Conservation (phyloP, 2,888 invertebrate genomes). For the Drosophila eohydei region DNA sequence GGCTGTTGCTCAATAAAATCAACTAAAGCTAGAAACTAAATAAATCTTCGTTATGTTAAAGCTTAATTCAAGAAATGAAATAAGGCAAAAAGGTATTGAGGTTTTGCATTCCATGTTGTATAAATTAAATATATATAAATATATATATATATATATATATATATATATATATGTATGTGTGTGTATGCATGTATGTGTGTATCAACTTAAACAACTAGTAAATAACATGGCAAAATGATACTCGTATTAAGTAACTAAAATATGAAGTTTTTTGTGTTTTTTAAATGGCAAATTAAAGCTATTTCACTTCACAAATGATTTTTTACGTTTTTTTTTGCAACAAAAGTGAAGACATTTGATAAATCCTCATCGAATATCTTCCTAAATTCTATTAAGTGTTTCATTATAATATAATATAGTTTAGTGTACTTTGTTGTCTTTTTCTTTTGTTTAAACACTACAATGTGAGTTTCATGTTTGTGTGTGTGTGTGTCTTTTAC, state of each 20-base stretch:
- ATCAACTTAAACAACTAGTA: conserved; percentile 51
- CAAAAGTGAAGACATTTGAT: conserved; percentile 50
- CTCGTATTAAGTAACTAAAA: conserved; percentile 51
- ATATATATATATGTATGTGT: conserved; percentile 9
- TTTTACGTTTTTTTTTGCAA: conserved; percentile 5
- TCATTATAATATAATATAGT: conserved; percentile 25
- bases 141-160: conserved; percentile 8
- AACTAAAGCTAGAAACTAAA: conserved; percentile 61
- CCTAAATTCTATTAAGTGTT: conserved; percentile 37
- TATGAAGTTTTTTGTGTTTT: conserved; percentile 41
- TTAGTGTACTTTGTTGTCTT: conserved; percentile 33
- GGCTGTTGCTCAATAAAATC: conserved; percentile 43
- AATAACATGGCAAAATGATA: conserved; percentile 65
- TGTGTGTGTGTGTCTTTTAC: conserved; percentile 44
- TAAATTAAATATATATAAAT: conserved; percentile 39
- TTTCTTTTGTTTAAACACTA: conserved; percentile 26
- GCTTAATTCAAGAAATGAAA: conserved; percentile 60
- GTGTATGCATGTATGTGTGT: conserved; percentile 19
- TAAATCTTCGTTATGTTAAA: conserved; percentile 57
- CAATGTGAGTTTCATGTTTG: conserved; percentile 36
- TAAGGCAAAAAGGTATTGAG: conserved; percentile 76
- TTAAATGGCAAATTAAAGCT: conserved; percentile 83
- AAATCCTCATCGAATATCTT: conserved; percentile 49
- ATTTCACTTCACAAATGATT: conserved; percentile 66
- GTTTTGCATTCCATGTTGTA: conserved; percentile 55